Percentiles rank a stretch among this genome's conserved stretches.
Conservation (phyloP, 2,113 vertebrate genomes). For the Brachirus orientalis region DNA sequence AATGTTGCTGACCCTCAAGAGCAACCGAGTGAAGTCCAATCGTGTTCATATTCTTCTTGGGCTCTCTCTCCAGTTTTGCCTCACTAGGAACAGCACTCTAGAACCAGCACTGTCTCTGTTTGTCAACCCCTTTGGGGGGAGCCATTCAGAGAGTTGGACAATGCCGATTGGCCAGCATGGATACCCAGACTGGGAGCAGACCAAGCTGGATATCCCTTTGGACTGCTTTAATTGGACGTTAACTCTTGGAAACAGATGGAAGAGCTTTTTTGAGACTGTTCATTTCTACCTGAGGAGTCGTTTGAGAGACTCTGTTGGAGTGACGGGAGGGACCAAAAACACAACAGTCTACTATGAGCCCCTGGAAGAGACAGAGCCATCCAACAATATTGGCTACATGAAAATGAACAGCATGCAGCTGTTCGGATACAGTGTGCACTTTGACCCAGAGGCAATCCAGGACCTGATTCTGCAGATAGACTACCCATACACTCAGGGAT, state of each 20-base stretch:
- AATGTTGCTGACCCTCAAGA: constrained; percentile 96
- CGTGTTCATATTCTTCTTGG: constrained; percentile 94
- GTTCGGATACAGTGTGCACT: constrained; percentile 96
- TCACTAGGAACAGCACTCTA: constrained; percentile 94
- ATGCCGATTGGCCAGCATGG: constrained; percentile 92
- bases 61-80: constrained; percentile 93
- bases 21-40: constrained; percentile 95
- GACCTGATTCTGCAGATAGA: constrained; percentile 97
- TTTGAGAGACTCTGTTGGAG: constrained; percentile 81
- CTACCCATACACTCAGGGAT: constrained; percentile 97
- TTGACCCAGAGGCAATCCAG: constrained; percentile 95
- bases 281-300: constrained; percentile 97
- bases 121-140: constrained; percentile 97
- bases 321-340: constrained; percentile 68
- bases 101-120: constrained; percentile 95
- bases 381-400: constrained; percentile 93
- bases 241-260: constrained; percentile 95
- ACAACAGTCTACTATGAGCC: constrained; percentile 87
- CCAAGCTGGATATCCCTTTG: constrained; percentile 88
- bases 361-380: constrained; percentile 85
- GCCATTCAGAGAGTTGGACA: constrained; percentile 98
- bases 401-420: constrained; percentile 96
- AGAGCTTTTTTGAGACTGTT: constrained; percentile 98
- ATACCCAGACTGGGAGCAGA: constrained; percentile 96
- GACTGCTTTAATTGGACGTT: constrained; percentile 98